Evolutionary conservation across 2,797 vertebrate genomes (phyloP), one percentile per base, ranked within the genome.

Genomic region (Ctenopoma multispine): DNA sequence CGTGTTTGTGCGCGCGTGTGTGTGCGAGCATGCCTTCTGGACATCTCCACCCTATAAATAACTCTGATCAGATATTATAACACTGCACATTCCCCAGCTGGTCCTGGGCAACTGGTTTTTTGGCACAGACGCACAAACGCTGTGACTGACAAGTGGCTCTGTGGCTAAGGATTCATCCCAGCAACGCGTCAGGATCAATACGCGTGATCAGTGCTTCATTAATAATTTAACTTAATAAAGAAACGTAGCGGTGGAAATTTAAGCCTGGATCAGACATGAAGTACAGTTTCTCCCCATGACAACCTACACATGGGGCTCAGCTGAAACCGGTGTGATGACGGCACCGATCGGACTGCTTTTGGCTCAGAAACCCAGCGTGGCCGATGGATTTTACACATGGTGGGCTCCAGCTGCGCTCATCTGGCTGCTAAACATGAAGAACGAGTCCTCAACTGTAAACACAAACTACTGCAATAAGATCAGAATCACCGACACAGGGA

Each of bases 11-110:
- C 27, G n/a, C 24, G 44, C 50, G 58, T 29, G 61, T n/a, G 62
- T 65, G 51, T 44, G 44, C 43, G 12, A 59, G 79, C 77, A 15
- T 83, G 74, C 55, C 64, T 77, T 68, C 67, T 84, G 72, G 73
- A 84, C 73, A 77, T 73, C 67, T 70, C 69, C 40, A 12, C 68
- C 73, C 87, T 87, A 89, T 81, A 87, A 83, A 89, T 90, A 91
- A 54, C 75, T n/a, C 31, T 27, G 83, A 89, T 89, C 85, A 86
- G 78, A 87, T 89, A 80, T 89, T 89, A 88, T 79, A 88, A 70
- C 77, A 85, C 49, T 83, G 89, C 88, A 87, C 88, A 87, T 85
- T 88, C 88, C 73, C 61, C 77, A 83, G 87, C 82, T 83, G 80
- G 69, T 82, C 68, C 55, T 23, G 53, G 62, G 54, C 69, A 69